Evolutionary conservation across 2,888 invertebrate genomes (phyloP).

Genomic region (Cabera pusaria): DNA sequence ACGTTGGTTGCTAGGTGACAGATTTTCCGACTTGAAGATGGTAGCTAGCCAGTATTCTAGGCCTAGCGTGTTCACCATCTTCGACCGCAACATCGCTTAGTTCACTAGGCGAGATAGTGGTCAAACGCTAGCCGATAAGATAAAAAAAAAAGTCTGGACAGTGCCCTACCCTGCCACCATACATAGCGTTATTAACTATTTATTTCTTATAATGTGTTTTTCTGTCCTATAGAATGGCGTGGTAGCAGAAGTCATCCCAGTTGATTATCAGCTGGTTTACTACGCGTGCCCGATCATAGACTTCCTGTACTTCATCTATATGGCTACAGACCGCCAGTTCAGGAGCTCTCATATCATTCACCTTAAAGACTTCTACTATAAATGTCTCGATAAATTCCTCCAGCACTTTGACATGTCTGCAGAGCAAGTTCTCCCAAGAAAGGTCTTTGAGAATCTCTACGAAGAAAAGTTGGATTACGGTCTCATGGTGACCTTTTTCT

Average conservation of each 20-base stretch:
- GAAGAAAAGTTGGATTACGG: conserved; percentile 42
- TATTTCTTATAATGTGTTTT: no score
- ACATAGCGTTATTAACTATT: no score
- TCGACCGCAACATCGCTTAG: no score
- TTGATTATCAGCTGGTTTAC: conserved; percentile 43
- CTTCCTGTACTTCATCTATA: conserved; percentile 29
- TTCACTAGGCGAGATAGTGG: no score
- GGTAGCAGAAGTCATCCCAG: conserved; percentile 37
- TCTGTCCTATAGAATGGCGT: conserved; percentile 41
- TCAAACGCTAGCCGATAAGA: no score
- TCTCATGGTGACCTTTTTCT: conserved; percentile 33
- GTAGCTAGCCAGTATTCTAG: no score
- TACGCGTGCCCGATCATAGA: conserved; percentile 35
- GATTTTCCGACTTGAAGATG: no score
- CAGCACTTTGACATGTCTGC: conserved; percentile 44
- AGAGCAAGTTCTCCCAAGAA: conserved; percentile 38
- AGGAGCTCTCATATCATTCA: conserved; percentile 38
- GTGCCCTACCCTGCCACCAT: no score
- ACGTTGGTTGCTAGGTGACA: no score
- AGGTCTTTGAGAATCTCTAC: conserved; percentile 43
- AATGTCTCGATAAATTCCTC: conserved; percentile 15
- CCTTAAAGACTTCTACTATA: conserved; percentile 36
- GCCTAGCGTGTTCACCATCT: no score
- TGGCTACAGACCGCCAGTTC: conserved; percentile 26
- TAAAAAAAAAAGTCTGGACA: no score